Base-by-base conservation (phyloP, 2,888 invertebrate genomes). In the Seladonia tumulorum region DNA sequence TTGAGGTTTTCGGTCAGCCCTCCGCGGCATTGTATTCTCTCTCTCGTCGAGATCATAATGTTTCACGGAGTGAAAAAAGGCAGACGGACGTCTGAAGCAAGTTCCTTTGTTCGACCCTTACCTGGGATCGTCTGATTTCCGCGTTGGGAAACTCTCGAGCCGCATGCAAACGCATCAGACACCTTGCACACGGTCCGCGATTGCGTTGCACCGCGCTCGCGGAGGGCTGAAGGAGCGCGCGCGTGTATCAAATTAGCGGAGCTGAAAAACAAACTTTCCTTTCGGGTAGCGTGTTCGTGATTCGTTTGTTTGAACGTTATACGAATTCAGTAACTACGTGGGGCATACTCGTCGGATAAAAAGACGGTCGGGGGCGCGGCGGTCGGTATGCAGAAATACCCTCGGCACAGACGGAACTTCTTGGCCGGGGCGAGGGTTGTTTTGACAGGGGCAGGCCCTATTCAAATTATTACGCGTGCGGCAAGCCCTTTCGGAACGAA, bases 401-500 rank as follows among this genome's bases (percentile, higher is more conserved):
- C 86, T 88, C 79, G 75, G 82, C 78, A 81, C 85, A 87, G 86
- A 81, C 83, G 85, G 85, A 90, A 90, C 86, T 89, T 89, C 84
- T 89, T 77, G 87, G 76, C 66, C 83, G 84, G 80, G 74, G 83
- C 83, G 87, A 90, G 89, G 90, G 89, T 90, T 87, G 90, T 91
- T 89, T 91, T 77, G 89, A 86, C 88, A 86, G 83, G 88, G 88
- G 86, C 60, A 80, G 80, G 79, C 79, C 77, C 90, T 87, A 90
- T 91, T 90, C 81, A 90, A 86, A 91, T 91, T 90, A 91, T 91
- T 90, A 86, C 90, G 89, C 90, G 86, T 72, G 82, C 84, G 74
- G 86, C 87, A 84, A 84, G 81, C 75, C 89, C 88, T 86, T 85
- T 83, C 80, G 81, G 73, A 72, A 73, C 80, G 68, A 87, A 80